These are phyloP conservation scores for Ciconia nigra DNA, from an alignment of 2,797 vertebrate species.

Conservation along the genomic window DNA sequence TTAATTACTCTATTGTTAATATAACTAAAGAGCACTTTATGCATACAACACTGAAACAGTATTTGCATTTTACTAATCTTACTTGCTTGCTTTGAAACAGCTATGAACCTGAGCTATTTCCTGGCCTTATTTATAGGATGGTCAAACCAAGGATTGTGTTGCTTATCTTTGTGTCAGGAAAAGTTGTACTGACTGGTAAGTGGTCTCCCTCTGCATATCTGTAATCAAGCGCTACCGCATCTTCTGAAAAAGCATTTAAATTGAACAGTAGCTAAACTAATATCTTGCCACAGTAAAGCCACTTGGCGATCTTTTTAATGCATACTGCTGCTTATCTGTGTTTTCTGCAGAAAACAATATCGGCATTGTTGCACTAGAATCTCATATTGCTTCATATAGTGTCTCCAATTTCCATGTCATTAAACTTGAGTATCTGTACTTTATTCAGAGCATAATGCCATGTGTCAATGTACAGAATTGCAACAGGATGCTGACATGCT, in stretches of 20 bases:
- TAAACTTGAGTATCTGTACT: neutral
- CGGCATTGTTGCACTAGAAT: neutral
- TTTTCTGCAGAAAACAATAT: neutral
- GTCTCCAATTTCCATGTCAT: neutral
- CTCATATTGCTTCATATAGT: neutral
- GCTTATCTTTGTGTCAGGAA: constrained; percentile 97
- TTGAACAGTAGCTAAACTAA: neutral
- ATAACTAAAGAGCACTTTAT: neutral
- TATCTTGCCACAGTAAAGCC: neutral
- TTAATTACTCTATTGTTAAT: neutral
- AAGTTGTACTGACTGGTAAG: constrained; percentile 95
- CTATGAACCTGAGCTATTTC: constrained; percentile 96
- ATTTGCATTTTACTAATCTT: neutral
- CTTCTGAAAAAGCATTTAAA: neutral
- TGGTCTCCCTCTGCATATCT: neutral
- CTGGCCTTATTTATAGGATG: constrained; percentile 96
- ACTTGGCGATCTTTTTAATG: neutral
- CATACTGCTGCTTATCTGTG: neutral
- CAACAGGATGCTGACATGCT: neutral
- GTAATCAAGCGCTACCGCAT: neutral
- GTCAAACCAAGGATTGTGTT: constrained; percentile 95
- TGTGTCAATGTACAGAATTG: neutral
- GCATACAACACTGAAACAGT: neutral
- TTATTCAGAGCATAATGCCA: neutral
- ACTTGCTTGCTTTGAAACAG: constrained; percentile 70